Evolutionary conservation across 2,888 invertebrate genomes (phyloP).

Genomic region (Cheilosia impressa): DNA sequence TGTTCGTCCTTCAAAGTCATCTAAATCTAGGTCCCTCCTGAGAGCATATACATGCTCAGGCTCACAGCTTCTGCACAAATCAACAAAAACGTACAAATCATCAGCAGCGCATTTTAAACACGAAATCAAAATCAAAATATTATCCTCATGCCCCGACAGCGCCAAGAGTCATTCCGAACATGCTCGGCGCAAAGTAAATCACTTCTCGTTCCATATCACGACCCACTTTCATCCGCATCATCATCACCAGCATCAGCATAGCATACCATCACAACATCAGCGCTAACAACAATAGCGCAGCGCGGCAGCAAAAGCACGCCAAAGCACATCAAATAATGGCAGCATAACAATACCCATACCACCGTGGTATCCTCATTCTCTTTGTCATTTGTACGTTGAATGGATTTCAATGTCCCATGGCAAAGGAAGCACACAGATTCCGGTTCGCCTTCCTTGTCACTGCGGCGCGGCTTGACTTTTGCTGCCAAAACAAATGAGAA

Average conservation of each 20-base stretch:
- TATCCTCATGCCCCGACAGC: slow-evolving; percentile 40
- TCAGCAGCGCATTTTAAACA: slow-evolving; percentile 63
- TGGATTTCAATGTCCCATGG: slow-evolving; percentile 41
- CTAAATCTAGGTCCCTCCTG: neutral
- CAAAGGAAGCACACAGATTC: slow-evolving; percentile 57
- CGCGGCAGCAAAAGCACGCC: slow-evolving; percentile 45
- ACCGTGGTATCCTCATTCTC: slow-evolving; percentile 45
- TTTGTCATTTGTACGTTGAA: slow-evolving; percentile 63
- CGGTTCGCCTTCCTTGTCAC: slow-evolving; percentile 44
- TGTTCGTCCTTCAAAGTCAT: neutral
- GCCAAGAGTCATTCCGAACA: slow-evolving; percentile 16
- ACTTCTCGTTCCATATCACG: slow-evolving; percentile 45
- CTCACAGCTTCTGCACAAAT: neutral
- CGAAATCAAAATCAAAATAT: slow-evolving; percentile 66
- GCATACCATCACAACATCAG: slow-evolving; percentile 15
- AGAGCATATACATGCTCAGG: neutral
- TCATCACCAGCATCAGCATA: slow-evolving; percentile 13
- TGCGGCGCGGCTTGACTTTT: slow-evolving; percentile 45
- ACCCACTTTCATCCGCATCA: slow-evolving; percentile 56
- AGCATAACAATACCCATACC: slow-evolving; percentile 54
- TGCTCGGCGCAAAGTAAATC: slow-evolving; percentile 45
- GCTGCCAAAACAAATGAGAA: slow-evolving; percentile 56
- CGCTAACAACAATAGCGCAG: slow-evolving; percentile 45
- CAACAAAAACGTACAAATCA: slow-evolving; percentile 34
- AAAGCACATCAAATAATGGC: slow-evolving; percentile 63